These are phyloP conservation scores for Cirrhinus molitorella DNA, from an alignment of 2,797 vertebrate genomes.

Conservation along the genomic window DNA sequence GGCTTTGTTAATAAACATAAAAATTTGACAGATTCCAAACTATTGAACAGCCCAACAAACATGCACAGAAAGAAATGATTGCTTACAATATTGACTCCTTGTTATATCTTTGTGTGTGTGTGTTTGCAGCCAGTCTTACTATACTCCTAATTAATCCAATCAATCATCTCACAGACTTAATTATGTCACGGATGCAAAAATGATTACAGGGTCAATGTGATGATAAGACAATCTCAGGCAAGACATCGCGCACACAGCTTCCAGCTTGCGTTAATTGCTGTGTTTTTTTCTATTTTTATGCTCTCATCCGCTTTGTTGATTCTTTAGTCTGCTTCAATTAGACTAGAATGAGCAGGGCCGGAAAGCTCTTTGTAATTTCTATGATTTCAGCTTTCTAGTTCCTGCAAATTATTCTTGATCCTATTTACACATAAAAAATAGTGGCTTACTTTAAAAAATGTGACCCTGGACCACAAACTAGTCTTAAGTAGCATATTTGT, in stretches of 20 bases:
- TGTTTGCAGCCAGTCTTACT: background rate
- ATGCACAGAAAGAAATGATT: background rate
- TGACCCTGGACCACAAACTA: too few relatives aligned
- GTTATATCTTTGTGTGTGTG: background rate
- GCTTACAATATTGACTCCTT: background rate
- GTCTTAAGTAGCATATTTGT: too few relatives aligned
- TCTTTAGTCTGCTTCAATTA: background rate
- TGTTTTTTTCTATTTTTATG: background rate
- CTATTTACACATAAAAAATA: background rate
- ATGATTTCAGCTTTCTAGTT: background rate
- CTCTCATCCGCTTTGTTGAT: background rate
- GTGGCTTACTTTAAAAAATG: background rate
- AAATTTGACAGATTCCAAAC: too few relatives aligned
- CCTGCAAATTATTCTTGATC: background rate
- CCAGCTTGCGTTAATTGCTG: slow-evolving; percentile 7
- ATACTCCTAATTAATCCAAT: slow-evolving; percentile 50
- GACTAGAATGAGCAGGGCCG: background rate
- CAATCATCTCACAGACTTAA: slow-evolving; percentile 59
- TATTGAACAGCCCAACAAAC: background rate
- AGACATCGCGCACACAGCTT: background rate
- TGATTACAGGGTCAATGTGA: slow-evolving; percentile 56
- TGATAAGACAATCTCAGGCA: slow-evolving; percentile 10
- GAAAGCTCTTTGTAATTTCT: background rate
- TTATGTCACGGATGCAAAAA: slow-evolving; percentile 60
- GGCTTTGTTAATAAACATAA: background rate